These are phyloP conservation scores for Muscina levida DNA, from an alignment of 2,888 invertebrate genomes.

Conservation along the genomic window DNA sequence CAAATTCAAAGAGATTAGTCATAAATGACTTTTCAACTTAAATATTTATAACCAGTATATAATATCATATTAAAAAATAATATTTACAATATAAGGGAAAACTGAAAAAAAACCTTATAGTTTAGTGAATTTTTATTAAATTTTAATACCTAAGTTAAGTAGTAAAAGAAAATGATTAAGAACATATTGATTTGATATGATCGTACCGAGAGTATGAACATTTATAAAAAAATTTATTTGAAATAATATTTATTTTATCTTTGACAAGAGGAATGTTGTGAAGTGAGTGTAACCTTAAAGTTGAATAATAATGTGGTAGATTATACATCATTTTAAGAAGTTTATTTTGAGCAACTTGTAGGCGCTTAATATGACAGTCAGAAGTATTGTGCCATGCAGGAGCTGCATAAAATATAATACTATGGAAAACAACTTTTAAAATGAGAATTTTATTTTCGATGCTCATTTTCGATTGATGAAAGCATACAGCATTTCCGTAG, in stretches of 20 bases:
- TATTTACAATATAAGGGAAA: too few species aligned
- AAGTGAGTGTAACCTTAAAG: background rate
- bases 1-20: background rate
- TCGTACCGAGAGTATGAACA: background rate
- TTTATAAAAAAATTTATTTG: background rate
- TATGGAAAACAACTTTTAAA: background rate
- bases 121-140: too few species aligned
- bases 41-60: background rate
- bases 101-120: too few species aligned
- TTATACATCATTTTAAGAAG: constrained; percentile 2
- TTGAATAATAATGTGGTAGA: background rate
- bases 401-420: background rate
- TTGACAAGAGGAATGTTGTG: background rate
- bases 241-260: background rate
- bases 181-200: background rate
- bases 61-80: background rate
- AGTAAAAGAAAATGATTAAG: background rate
- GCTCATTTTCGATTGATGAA: background rate
- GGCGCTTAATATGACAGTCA: background rate
- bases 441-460: background rate
- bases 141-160: background rate
- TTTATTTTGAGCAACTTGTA: constrained; percentile 11
- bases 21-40: background rate
- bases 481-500: background rate
- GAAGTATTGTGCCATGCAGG: background rate